These are phyloP conservation scores for Aphelenchoides fujianensis DNA, from an alignment of 1,140 invertebrate genomes.

Conservation along the genomic window DNA sequence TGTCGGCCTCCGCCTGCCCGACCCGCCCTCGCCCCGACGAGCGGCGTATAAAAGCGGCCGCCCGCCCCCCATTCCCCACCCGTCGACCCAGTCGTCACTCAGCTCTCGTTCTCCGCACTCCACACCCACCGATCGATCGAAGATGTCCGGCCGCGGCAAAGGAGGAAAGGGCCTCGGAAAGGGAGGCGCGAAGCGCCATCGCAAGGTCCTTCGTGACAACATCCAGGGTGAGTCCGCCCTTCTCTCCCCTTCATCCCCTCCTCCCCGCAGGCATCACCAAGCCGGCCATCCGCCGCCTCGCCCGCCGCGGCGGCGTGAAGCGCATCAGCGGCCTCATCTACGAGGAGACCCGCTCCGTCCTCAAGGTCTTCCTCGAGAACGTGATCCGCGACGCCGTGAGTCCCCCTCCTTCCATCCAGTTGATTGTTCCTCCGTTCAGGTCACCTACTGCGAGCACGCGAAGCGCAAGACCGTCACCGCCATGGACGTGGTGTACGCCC, in stretches of 20 bases:
- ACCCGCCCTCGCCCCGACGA: too few species aligned
- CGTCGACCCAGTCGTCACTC: too few species aligned
- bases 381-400: slow-evolving; percentile 75
- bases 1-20: too few species aligned
- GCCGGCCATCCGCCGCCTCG: slow-evolving; percentile 70
- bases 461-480: slow-evolving; percentile 79
- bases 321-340: slow-evolving; percentile 75
- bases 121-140: not conserved
- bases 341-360: slow-evolving; percentile 63
- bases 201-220: slow-evolving; percentile 70
- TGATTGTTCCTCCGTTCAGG: too few species aligned
- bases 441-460: slow-evolving; percentile 79
- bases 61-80: too few species aligned
- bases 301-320: slow-evolving; percentile 74
- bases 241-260: slow-evolving; percentile 64
- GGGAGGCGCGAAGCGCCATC: slow-evolving; percentile 72
- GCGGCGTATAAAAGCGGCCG: too few species aligned
- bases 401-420: too few species aligned
- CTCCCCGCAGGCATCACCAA: slow-evolving; percentile 76
- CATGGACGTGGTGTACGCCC: slow-evolving; percentile 81
- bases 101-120: too few species aligned
- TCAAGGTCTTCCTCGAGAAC: slow-evolving; percentile 72
- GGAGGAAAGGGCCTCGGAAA: slow-evolving; percentile 72
- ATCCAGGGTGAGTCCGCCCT: slow-evolving; percentile 65
- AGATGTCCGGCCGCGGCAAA: slow-evolving; percentile 68